Percentiles rank a stretch among this genome's conserved stretches.
Evolutionary conservation across 2,797 vertebrate species (phyloP).

Genomic region (Podarcis lilfordi): DNA sequence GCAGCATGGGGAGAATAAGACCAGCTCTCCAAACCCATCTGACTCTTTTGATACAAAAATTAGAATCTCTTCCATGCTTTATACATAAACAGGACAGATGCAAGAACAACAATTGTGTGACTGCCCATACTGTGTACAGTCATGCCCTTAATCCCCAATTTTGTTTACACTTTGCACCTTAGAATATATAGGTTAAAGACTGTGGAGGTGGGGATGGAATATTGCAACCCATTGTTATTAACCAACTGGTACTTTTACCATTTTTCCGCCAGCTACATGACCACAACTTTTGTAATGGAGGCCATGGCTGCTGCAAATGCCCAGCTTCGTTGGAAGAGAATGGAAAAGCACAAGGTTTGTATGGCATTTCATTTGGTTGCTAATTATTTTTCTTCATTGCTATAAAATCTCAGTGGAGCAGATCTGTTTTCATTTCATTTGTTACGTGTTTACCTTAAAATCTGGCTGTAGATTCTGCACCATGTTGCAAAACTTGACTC

Average conservation of each 20-base stretch:
- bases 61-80: background rate
- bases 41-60: background rate
- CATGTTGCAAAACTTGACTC: background rate
- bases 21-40: background rate
- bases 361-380: background rate
- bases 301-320: constrained; percentile 98
- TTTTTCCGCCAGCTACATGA: constrained; percentile 88
- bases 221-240: background rate
- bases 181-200: background rate
- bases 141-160: background rate
- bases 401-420: background rate
- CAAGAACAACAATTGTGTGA: background rate
- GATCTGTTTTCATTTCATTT: constrained; percentile 34
- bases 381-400: background rate
- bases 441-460: constrained; percentile 53
- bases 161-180: background rate
- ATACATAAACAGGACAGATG: background rate
- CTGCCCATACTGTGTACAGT: background rate
- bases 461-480: constrained; percentile 12
- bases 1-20: background rate
- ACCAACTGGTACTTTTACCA: background rate
- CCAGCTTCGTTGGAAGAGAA: constrained; percentile 93
- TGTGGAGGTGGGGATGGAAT: background rate
- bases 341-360: constrained; percentile 90
- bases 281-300: constrained; percentile 96